Conservation (phyloP, 2,797 vertebrate genomes). For the Myotis pilosus region DNA sequence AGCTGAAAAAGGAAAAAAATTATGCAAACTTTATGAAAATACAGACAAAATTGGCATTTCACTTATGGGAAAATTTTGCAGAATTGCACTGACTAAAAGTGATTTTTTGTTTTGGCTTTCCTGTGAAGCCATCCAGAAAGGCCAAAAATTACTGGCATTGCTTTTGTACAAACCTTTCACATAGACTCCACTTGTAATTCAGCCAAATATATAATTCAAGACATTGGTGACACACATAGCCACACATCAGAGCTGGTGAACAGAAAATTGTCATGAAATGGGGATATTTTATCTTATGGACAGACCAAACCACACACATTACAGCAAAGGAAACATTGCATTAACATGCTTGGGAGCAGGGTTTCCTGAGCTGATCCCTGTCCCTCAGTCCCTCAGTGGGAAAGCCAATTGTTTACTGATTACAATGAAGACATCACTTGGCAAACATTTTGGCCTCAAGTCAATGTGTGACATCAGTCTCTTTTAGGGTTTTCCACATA, state of each 20-base stretch:
- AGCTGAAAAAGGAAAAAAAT: slow-evolving; percentile 54
- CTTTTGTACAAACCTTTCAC: slow-evolving; percentile 65
- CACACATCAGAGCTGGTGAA: slow-evolving; percentile 17
- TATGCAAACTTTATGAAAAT: slow-evolving; percentile 55
- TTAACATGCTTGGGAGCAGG: slow-evolving; percentile 57
- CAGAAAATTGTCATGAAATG: slow-evolving; percentile 42
- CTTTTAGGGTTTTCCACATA: slow-evolving; percentile 85
- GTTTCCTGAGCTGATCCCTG: slow-evolving; percentile 49
- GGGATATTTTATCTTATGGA: not conserved
- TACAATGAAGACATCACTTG: slow-evolving; percentile 81
- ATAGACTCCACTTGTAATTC: slow-evolving; percentile 57
- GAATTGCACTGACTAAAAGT: slow-evolving; percentile 58
- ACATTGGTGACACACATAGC: slow-evolving; percentile 57
- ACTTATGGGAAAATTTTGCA: slow-evolving; percentile 66
- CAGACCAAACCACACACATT: slow-evolving; percentile 40
- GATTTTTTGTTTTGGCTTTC: slow-evolving; percentile 72
- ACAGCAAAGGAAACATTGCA: slow-evolving; percentile 41
- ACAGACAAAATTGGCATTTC: slow-evolving; percentile 64
- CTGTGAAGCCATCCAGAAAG: slow-evolving; percentile 63
- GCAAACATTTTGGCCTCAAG: slow-evolving; percentile 82
- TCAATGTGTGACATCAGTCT: slow-evolving; percentile 85
- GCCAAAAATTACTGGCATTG: slow-evolving; percentile 64
- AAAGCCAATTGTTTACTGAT: slow-evolving; percentile 77
- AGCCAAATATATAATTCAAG: slow-evolving; percentile 68
- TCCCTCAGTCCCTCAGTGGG: slow-evolving; percentile 32